These are phyloP conservation scores for Rhizomys pruinosus DNA, from an alignment of 2,113 vertebrate species.

Conservation along the genomic window DNA sequence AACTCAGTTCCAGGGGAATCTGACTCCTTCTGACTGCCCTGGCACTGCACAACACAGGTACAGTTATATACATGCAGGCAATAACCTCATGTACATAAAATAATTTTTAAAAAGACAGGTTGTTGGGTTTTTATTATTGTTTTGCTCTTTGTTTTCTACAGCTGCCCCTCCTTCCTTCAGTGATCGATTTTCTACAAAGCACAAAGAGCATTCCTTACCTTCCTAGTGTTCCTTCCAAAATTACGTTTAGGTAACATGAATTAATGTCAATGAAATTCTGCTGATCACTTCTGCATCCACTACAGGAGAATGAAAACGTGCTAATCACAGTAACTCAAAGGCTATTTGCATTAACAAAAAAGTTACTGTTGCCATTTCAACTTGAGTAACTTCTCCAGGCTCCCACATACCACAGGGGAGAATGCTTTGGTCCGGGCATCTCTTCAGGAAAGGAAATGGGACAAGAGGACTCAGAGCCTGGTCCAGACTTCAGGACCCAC, in stretches of 20 bases:
- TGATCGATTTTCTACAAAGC: conserved; percentile 15
- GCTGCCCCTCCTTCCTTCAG: neutral
- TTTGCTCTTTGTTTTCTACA: neutral
- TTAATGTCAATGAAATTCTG: neutral
- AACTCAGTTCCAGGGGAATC: too few relatives aligned
- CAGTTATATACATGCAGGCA: too few relatives aligned
- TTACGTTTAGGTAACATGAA: conserved; percentile 10
- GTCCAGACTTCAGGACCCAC: neutral
- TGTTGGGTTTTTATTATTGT: too few relatives aligned
- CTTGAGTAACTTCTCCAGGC: conserved; percentile 9
- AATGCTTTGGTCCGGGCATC: neutral
- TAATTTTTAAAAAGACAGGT: too few relatives aligned
- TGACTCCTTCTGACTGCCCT: too few relatives aligned
- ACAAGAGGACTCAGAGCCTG: neutral
- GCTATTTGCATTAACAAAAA: neutral
- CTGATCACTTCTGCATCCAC: conserved; percentile 26
- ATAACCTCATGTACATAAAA: too few relatives aligned
- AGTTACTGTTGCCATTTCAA: conserved; percentile 7
- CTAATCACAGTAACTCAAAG: neutral
- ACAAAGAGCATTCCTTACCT: neutral
- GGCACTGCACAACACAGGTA: too few relatives aligned
- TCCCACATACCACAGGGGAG: neutral
- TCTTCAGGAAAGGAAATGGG: conserved; percentile 24
- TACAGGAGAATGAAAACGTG: conserved; percentile 37
- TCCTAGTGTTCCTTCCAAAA: conserved; percentile 28